Evolutionary conservation across 2,888 invertebrate genomes (phyloP).

Genomic region (Sesamia inferens): DNA sequence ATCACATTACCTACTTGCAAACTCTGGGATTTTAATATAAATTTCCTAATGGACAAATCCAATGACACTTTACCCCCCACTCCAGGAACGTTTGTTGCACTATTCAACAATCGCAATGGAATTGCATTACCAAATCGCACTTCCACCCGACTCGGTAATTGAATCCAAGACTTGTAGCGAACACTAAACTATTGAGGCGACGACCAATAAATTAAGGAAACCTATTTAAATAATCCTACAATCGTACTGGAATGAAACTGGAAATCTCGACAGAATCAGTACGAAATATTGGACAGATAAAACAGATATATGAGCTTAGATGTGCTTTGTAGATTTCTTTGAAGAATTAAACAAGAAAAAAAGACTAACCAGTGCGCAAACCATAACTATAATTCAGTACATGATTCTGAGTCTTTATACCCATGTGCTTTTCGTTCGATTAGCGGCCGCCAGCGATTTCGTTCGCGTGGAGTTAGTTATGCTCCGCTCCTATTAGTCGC

Average conservation of each 20-base stretch:
- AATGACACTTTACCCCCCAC: too few relatives aligned
- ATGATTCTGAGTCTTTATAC: too few relatives aligned
- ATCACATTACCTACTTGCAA: too few relatives aligned
- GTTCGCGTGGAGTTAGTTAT: too few relatives aligned
- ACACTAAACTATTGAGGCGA: constrained; percentile 1
- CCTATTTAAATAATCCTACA: constrained; percentile 24
- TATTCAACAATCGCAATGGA: not conserved
- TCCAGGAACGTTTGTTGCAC: too few relatives aligned
- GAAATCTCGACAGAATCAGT: constrained; percentile 19
- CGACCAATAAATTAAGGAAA: constrained; percentile 41
- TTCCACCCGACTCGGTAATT: constrained; percentile 15
- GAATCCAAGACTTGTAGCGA: constrained; percentile 16
- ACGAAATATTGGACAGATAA: constrained; percentile 37
- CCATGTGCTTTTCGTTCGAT: too few relatives aligned
- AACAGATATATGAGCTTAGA: constrained; percentile 15
- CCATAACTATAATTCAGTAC: too few relatives aligned
- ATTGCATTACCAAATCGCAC: constrained; percentile 33
- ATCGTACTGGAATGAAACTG: constrained; percentile 3
- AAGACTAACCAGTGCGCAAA: too few relatives aligned
- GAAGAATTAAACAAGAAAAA: not conserved
- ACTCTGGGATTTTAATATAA: too few relatives aligned
- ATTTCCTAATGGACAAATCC: too few relatives aligned
- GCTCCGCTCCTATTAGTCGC: too few relatives aligned
- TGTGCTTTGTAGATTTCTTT: not conserved
- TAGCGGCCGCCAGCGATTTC: too few relatives aligned